Base-by-base conservation (phyloP, 2,888 invertebrate species). In the Chesias legatella region DNA sequence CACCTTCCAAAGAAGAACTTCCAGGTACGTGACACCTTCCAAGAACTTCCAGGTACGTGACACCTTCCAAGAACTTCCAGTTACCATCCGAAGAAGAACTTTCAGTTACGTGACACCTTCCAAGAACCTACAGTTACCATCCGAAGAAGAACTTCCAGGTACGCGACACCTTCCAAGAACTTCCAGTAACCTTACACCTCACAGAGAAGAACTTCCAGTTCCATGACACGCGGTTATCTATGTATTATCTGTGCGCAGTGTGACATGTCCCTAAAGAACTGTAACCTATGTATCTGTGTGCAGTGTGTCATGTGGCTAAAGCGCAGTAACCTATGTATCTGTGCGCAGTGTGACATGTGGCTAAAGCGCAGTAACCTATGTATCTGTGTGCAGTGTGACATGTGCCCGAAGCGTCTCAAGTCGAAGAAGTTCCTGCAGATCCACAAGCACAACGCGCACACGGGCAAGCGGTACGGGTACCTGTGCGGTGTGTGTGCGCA, bases 381-480 rank as follows among this genome's bases (percentile, higher is more conserved):
- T n/a, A n/a, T 17, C 13, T 26, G 28, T 30, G 11, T 28, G 11
- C 61, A 86, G 85, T 85, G 86, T 58, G 84, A 82, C 67, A 65
- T 84, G 69, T 86, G 86, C 56, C 81, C 82, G 2, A 85, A 85
- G 50, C 67, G 73, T 26, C 61, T 86, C 40, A 83, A 84, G 48
- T 85, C 85, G 23, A 73, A 74, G 58, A 85, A 85, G 65, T 80
- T 85, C 61, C 83, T 85, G 0, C 83, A 85, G 48, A 86, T 86
- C 1, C 86, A 86, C 68, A 81, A 79, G 24, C 84, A 85, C 64
- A 84, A 84, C 63, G 80, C 79, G 21, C 86, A 86, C 66, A 85
- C 84, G 0, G 86, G 85, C 44, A 71, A 71, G 36, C 67, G 77
- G 0, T 86, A 85, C 57, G 82, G 79, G 0, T 83, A 86, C 48